Evolutionary conservation across 2,113 vertebrate genomes (phyloP).

Genomic region (Scomber scombrus): DNA sequence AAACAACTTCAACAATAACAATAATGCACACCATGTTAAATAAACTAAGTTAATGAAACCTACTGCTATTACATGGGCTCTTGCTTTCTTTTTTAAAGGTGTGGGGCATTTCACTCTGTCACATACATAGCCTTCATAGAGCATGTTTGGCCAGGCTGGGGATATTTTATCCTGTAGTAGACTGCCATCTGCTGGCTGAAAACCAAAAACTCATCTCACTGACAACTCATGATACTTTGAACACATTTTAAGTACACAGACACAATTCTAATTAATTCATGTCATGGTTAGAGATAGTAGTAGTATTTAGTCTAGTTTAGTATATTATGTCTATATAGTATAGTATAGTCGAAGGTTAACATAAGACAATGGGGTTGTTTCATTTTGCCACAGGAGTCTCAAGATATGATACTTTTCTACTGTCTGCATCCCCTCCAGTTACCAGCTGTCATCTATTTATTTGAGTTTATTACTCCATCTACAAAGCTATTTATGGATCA

Average conservation of each 20-base stretch:
- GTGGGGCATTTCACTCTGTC: background rate
- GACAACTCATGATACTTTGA: background rate
- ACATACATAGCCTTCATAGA: background rate
- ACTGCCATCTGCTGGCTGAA: conserved; percentile 82
- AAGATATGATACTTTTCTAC: background rate
- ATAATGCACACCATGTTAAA: background rate
- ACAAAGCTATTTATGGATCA: too few relatives aligned
- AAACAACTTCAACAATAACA: background rate
- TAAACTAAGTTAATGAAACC: background rate
- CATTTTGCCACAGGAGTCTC: background rate
- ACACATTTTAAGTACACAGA: background rate
- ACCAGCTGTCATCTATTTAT: background rate
- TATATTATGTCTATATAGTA: too few relatives aligned
- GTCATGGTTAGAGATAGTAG: background rate
- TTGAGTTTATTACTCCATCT: background rate
- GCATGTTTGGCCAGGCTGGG: background rate
- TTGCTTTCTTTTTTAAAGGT: background rate
- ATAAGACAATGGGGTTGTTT: background rate
- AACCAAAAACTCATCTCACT: background rate
- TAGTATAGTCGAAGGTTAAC: too few relatives aligned
- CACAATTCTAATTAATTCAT: background rate
- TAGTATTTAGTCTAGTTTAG: too few relatives aligned
- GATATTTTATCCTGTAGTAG: conserved; percentile 57
- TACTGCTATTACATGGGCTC: background rate
- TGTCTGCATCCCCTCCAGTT: background rate